These are phyloP conservation scores for Andrena trimmerana DNA, from an alignment of 2,888 invertebrate genomes.

Conservation along the genomic window DNA sequence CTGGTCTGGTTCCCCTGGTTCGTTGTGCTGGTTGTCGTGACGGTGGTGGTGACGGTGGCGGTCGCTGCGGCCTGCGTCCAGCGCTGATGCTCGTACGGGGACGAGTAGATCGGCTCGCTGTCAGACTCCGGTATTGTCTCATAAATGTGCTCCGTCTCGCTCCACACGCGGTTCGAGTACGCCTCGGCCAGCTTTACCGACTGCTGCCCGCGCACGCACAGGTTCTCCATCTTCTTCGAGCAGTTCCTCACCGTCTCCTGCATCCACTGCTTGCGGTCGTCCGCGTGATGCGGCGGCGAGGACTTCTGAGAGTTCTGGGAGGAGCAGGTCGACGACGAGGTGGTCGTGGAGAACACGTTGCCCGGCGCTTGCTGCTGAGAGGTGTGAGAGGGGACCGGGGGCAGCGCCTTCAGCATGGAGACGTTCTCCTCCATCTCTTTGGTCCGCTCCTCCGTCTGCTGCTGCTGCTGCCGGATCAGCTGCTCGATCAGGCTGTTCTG, in stretches of 20 bases:
- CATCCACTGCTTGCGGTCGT: slow-evolving; percentile 78
- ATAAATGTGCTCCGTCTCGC: slow-evolving; percentile 88
- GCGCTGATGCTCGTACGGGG: slow-evolving; percentile 87
- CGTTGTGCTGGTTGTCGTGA: neutral
- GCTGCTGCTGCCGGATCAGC: slow-evolving; percentile 84
- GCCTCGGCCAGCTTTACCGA: slow-evolving; percentile 79
- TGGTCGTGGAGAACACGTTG: slow-evolving; percentile 59
- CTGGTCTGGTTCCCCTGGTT: slow-evolving; percentile 66
- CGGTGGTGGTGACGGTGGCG: slow-evolving; percentile 29
- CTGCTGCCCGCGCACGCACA: slow-evolving; percentile 72
- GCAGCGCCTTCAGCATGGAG: slow-evolving; percentile 73
- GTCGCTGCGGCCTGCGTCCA: slow-evolving; percentile 62
- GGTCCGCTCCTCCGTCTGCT: slow-evolving; percentile 77
- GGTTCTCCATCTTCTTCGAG: slow-evolving; percentile 76
- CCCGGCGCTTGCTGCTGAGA: slow-evolving; percentile 26
- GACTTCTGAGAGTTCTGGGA: slow-evolving; percentile 74
- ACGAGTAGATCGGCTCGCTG: slow-evolving; percentile 88
- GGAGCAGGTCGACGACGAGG: slow-evolving; percentile 73
- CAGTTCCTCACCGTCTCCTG: slow-evolving; percentile 80
- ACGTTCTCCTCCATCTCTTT: slow-evolving; percentile 78
- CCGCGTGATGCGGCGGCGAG: slow-evolving; percentile 75
- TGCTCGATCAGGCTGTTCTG: slow-evolving; percentile 86
- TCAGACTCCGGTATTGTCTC: slow-evolving; percentile 89
- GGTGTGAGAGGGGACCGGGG: slow-evolving; percentile 83
- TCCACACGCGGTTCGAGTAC: slow-evolving; percentile 81